Conservation (phyloP, 2,888 invertebrate genomes). For the Zootermopsis nevadensis region DNA sequence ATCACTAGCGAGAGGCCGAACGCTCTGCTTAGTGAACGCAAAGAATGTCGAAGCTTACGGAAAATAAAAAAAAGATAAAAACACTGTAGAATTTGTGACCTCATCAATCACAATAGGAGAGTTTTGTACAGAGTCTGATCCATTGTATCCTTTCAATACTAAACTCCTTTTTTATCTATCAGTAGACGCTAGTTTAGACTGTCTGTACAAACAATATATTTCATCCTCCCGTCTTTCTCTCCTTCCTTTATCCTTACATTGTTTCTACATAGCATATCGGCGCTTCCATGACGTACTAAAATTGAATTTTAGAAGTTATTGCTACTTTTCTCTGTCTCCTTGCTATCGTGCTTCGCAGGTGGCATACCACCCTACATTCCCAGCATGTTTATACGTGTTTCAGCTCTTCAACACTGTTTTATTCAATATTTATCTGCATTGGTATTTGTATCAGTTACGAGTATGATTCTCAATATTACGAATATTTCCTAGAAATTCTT, state of each 20-base stretch:
- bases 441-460: too few relatives aligned
- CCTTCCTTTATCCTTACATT: background rate
- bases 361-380: too few relatives aligned
- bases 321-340: background rate
- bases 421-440: too few relatives aligned
- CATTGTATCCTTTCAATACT: slow-evolving; percentile 3
- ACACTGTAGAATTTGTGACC: slow-evolving; percentile 1
- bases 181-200: background rate
- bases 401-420: too few relatives aligned
- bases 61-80: too few relatives aligned
- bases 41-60: too few relatives aligned
- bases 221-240: background rate
- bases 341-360: too few relatives aligned
- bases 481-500: too few relatives aligned
- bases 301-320: slow-evolving; percentile 39
- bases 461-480: too few relatives aligned
- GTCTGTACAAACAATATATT: slow-evolving; percentile 6
- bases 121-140: slow-evolving; percentile 11
- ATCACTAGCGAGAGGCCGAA: too few relatives aligned
- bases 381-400: too few relatives aligned
- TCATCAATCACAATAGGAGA: slow-evolving; percentile 35
- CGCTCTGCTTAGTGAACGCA: too few relatives aligned
- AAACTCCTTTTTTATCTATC: slow-evolving; percentile 21
- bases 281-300: background rate
- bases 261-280: slow-evolving; percentile 12